phyloP scores from a whole-genome alignment of 1,140 invertebrate genomes.

The Brachionus koreanus region DNA sequence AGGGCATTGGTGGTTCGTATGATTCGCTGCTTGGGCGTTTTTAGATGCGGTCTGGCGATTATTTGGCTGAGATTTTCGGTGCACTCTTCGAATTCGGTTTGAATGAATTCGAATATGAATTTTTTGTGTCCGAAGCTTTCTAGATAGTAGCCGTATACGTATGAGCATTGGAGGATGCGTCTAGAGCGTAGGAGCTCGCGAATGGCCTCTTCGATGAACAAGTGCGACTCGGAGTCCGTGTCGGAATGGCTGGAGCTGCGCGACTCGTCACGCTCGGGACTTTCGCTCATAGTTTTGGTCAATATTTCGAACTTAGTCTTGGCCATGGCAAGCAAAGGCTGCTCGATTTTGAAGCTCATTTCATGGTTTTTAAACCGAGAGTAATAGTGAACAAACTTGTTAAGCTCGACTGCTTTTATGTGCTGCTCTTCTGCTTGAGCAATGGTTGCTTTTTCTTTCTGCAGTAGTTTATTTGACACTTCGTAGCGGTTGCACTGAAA shows the following conservation, averaged over 20 bases:
- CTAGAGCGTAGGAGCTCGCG: conserved; percentile 66
- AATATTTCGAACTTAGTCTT: conserved; percentile 58
- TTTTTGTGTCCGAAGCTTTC: conserved; percentile 67
- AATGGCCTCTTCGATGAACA: conserved; percentile 67
- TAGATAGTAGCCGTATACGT: conserved; percentile 68
- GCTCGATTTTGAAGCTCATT: conserved; percentile 65
- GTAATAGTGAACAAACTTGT: conserved; percentile 67
- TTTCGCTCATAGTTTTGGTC: not conserved
- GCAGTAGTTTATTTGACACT: conserved; percentile 66
- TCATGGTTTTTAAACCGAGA: conserved; percentile 68
- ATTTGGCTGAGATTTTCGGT: conserved; percentile 68
- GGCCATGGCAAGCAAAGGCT: conserved; percentile 64
- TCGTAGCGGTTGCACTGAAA: conserved; percentile 71
- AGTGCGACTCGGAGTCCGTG: conserved; percentile 48
- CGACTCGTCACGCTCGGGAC: not conserved
- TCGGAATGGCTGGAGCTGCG: not conserved
- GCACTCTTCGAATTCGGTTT: conserved; percentile 68
- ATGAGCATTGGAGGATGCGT: conserved; percentile 66
- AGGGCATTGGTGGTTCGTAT: conserved; percentile 64
- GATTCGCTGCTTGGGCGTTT: conserved; percentile 65
- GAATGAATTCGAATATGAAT: conserved; percentile 69
- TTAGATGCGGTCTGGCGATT: conserved; percentile 66
- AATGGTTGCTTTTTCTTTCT: conserved; percentile 63
- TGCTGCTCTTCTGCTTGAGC: conserved; percentile 58
- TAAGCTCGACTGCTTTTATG: conserved; percentile 32